phyloP scores from a whole-genome alignment of 1,140 invertebrate genomes.

The Drosophila tani region DNA sequence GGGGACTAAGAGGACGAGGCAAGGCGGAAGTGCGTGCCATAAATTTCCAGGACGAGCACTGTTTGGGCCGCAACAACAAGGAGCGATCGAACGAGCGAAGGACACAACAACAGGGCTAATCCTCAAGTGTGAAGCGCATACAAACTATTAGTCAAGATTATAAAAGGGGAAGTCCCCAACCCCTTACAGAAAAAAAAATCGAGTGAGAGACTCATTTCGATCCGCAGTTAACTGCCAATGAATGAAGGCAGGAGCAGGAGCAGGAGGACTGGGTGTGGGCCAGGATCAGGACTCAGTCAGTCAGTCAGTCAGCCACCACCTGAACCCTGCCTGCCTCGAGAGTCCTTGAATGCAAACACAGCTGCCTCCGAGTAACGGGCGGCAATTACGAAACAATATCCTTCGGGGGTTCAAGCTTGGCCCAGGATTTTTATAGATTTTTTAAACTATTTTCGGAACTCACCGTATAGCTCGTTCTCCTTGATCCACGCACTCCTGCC shows the following conservation, averaged over 20 bases:
- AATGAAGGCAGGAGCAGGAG: slow-evolving; percentile 1
- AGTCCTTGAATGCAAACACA: slow-evolving; percentile 69
- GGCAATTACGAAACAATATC: slow-evolving; percentile 61
- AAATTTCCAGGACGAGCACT: slow-evolving; percentile 76
- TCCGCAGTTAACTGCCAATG: slow-evolving; percentile 11
- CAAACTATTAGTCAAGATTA: slow-evolving; percentile 83
- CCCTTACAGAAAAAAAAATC: neutral
- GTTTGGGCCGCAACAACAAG: slow-evolving; percentile 69
- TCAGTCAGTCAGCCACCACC: slow-evolving; percentile 9
- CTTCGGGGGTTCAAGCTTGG: slow-evolving; percentile 11
- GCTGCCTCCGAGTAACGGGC: slow-evolving; percentile 50
- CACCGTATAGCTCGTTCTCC: slow-evolving; percentile 82
- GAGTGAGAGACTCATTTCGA: slow-evolving; percentile 14
- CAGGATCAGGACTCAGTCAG: slow-evolving; percentile 11
- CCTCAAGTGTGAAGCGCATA: slow-evolving; percentile 82
- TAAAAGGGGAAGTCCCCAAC: slow-evolving; percentile 19
- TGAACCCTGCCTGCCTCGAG: slow-evolving; percentile 3
- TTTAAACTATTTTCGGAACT: neutral
- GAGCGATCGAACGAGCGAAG: slow-evolving; percentile 22
- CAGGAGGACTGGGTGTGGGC: slow-evolving; percentile 12
- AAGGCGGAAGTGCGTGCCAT: slow-evolving; percentile 81
- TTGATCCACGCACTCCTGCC: slow-evolving; percentile 80
- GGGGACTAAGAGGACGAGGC: slow-evolving; percentile 39
- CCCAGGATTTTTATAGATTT: neutral
- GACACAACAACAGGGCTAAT: slow-evolving; percentile 68